Conservation (phyloP, 2,888 invertebrate genomes). For the Odontothrips loti region DNA sequence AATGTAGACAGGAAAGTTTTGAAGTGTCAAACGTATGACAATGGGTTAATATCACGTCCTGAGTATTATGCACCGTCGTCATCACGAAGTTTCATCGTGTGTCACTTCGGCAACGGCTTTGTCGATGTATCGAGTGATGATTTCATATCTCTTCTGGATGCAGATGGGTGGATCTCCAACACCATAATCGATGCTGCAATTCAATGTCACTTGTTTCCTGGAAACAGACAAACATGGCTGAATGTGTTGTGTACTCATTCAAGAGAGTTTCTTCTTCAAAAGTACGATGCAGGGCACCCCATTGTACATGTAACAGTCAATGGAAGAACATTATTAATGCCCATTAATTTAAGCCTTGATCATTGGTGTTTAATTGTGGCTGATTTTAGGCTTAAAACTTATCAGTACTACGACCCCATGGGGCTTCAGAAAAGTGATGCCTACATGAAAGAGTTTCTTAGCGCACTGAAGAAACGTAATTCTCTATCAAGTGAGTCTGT, state of each 20-base stretch:
- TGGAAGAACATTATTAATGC: background rate
- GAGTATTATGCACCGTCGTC: background rate
- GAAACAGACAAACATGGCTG: background rate
- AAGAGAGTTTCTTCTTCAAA: background rate
- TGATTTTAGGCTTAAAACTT: background rate
- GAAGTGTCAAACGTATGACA: background rate
- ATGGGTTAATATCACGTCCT: background rate
- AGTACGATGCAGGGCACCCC: background rate
- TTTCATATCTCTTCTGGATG: background rate
- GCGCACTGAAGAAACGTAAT: too few relatives aligned
- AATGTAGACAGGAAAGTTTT: background rate
- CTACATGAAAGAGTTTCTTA: too few relatives aligned
- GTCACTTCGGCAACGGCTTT: background rate
- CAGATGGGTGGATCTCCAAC: background rate
- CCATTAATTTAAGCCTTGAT: background rate
- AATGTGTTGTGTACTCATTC: background rate
- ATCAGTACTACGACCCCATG: background rate
- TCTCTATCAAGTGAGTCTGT: too few relatives aligned
- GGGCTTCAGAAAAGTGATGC: too few relatives aligned
- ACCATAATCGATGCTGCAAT: background rate
- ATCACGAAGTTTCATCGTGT: background rate
- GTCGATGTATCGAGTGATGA: background rate
- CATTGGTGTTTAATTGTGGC: background rate
- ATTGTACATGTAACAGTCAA: background rate
- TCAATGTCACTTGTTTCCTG: background rate